Evolutionary conservation across 2,888 invertebrate species (phyloP).

Genomic region (Julus scandinavius): DNA sequence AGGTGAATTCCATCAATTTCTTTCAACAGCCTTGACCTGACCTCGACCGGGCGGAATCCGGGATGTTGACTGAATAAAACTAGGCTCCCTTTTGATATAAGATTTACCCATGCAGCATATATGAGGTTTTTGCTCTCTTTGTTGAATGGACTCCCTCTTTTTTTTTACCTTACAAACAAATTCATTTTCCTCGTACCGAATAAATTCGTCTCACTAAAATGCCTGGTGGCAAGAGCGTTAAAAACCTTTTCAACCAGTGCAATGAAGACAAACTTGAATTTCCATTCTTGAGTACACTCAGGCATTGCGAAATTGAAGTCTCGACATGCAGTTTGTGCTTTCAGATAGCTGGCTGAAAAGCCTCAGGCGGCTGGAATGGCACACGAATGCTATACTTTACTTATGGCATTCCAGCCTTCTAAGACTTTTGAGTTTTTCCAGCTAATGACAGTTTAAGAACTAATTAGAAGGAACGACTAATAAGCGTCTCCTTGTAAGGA

Average conservation of each 20-base stretch:
- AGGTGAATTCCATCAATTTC: not conserved
- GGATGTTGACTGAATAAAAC: slow-evolving; percentile 45
- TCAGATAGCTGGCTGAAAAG: no score
- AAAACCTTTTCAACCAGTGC: not conserved
- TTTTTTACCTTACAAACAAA: not conserved
- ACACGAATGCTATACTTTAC: no score
- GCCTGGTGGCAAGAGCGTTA: not conserved
- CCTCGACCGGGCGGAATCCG: slow-evolving; percentile 20
- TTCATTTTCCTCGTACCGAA: not conserved
- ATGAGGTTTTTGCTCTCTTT: slow-evolving; percentile 10
- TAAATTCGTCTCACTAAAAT: not conserved
- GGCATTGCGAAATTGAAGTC: not conserved
- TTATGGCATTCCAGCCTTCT: no score
- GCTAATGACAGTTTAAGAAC: no score
- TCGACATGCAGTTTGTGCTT: no score
- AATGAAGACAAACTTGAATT: not conserved
- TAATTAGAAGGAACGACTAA: no score
- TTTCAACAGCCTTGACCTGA: slow-evolving; percentile 50
- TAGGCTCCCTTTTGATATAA: slow-evolving; percentile 26
- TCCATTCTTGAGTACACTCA: not conserved
- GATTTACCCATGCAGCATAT: slow-evolving; percentile 15
- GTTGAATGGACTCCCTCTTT: not conserved
- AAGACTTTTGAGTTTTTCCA: no score
- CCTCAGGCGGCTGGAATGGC: no score
- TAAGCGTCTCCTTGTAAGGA: no score